Base-by-base conservation (phyloP, 2,797 vertebrate species). In the Neopelma chrysocephalum region DNA sequence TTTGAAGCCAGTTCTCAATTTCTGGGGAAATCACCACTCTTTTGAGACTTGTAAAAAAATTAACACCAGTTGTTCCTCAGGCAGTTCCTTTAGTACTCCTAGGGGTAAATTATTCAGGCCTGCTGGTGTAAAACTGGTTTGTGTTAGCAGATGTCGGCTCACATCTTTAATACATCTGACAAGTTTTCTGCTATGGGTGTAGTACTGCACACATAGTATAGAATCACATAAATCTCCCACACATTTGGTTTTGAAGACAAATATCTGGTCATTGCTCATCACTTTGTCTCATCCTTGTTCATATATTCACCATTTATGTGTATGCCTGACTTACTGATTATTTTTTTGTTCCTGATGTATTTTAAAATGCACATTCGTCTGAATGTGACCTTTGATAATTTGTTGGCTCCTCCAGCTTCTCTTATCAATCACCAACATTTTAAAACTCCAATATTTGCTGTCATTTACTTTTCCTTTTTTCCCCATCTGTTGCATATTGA, bases 401-500 rank as follows among this genome's bases (percentile, higher is more conserved):
- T 85, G 32, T 88, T 94, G 65, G 25, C 45, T 91, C 50, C 50
- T 91, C 42, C 31, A 69, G 65, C 80, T 87, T 89, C 21, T 12
- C 73, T 95, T 96, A 96, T 95, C 93, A 95, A 66, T 61, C 40
- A 82, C 17, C 1, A 15, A 58, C 70, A 79, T 84, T 95, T 95
- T 93, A 79, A 92, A 93, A 89, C 86, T 93, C 42, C 2, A 0
- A 87, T 92, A 93, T 51, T 94, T 90, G 80, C 86, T 94, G 86
- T 84, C 77, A 90, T 95, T 95, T 92, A 81, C 70, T 83, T 94
- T 78, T 88, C 56, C 12, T 57, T 89, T 90, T 95, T 88, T 3
- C 20, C 57, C 95, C 94, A 93, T 93, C 93, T 97, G 94, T 75
- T 84, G 32, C 72, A 56, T 79, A 93, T 95, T 84, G 77, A 76